These are phyloP conservation scores for Taxidea taxus DNA, from an alignment of 2,113 vertebrate genomes.

Conservation along the genomic window DNA sequence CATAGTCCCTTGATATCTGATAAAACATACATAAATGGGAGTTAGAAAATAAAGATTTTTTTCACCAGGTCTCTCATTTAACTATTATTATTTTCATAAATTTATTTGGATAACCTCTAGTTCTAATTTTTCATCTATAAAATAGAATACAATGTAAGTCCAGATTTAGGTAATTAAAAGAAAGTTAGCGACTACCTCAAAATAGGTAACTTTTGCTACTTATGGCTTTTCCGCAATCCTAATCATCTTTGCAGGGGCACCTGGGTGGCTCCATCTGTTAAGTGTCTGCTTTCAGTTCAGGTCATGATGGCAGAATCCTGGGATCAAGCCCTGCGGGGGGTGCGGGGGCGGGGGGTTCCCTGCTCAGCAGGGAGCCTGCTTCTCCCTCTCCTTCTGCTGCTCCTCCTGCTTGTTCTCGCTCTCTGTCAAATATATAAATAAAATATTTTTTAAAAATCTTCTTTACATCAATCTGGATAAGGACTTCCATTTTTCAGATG, in stretches of 20 bases:
- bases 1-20: not conserved
- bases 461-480: not conserved
- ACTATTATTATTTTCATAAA: conserved; percentile 22
- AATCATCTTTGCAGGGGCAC: not conserved
- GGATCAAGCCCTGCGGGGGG: too few relatives aligned
- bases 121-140: conserved; percentile 3
- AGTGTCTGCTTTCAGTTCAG: not conserved
- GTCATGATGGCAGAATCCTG: too few relatives aligned
- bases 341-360: too few relatives aligned
- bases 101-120: not conserved
- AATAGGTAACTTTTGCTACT: not conserved
- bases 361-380: too few relatives aligned
- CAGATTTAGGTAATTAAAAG: not conserved
- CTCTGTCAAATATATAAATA: not conserved
- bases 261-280: not conserved
- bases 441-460: not conserved
- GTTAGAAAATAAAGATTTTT: not conserved
- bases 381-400: too few relatives aligned
- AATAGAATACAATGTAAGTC: not conserved
- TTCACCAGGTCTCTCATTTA: not conserved
- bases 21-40: not conserved
- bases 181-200: not conserved
- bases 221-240: not conserved
- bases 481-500: not conserved
- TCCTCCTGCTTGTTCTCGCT: too few relatives aligned